These are phyloP conservation scores for Euzetes globulus DNA, from an alignment of 2,888 invertebrate species.

Conservation along the genomic window DNA sequence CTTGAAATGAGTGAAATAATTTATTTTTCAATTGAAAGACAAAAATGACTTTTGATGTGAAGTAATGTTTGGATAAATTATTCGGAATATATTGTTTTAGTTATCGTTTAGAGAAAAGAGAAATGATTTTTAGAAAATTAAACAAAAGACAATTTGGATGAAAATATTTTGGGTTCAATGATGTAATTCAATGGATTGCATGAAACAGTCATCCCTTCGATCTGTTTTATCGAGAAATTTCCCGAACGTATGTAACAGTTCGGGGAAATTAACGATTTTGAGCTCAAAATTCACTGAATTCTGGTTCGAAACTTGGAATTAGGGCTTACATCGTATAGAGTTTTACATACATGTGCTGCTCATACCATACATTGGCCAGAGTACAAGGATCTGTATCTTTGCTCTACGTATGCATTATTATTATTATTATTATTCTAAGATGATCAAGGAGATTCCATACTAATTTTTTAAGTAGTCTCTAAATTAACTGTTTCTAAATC, in stretches of 20 bases:
- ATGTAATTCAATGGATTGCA: slow-evolving; percentile 1
- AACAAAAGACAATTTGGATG: neutral
- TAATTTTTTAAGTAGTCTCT: too few relatives aligned
- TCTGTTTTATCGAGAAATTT: neutral
- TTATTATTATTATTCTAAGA: too few relatives aligned
- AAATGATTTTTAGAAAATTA: neutral
- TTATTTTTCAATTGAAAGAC: too few relatives aligned
- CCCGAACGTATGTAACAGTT: neutral
- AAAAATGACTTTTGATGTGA: too few relatives aligned
- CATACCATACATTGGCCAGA: neutral
- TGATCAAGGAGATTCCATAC: too few relatives aligned
- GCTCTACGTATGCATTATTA: too few relatives aligned
- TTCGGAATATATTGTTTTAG: neutral
- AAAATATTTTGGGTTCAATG: neutral
- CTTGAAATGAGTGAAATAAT: too few relatives aligned
- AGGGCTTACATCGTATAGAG: neutral
- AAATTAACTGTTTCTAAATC: too few relatives aligned
- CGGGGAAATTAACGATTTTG: neutral
- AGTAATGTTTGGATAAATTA: too few relatives aligned
- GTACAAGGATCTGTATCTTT: too few relatives aligned
- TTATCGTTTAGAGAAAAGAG: too few relatives aligned
- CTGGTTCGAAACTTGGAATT: neutral
- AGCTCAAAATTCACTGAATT: slow-evolving; percentile 8
- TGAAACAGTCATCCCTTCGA: neutral
- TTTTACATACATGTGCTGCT: neutral